phyloP scores from a whole-genome alignment of 2,113 vertebrate species.

The Tauraco erythrolophus region DNA sequence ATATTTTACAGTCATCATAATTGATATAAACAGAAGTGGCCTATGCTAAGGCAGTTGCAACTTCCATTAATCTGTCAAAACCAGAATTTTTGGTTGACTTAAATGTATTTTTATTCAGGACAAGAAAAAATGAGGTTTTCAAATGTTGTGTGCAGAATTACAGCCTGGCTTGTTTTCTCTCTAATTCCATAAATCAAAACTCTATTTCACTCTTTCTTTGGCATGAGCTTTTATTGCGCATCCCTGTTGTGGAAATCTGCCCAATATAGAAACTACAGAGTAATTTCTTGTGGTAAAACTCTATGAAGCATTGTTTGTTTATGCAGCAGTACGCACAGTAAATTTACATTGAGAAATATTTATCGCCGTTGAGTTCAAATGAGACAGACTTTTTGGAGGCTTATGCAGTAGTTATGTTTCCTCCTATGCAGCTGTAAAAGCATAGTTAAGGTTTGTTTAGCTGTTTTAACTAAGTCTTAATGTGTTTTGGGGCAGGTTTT shows the following conservation, averaged over 20 bases:
- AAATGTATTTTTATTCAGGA: background rate
- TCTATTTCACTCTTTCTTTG: background rate
- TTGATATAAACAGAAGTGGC: background rate
- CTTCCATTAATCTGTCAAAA: conserved; percentile 26
- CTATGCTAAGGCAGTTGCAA: background rate
- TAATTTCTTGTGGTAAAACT: background rate
- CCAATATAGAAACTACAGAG: background rate
- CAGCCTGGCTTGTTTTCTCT: background rate
- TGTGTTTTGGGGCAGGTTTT: background rate
- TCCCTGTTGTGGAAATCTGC: background rate
- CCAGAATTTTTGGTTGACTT: background rate
- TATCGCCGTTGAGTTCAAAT: background rate
- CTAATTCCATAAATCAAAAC: background rate
- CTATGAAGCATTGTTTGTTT: background rate
- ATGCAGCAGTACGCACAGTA: background rate
- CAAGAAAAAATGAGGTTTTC: background rate
- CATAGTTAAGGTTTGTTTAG: background rate
- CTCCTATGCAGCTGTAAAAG: background rate
- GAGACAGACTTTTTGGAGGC: background rate
- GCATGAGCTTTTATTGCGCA: background rate
- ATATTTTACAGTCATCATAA: background rate
- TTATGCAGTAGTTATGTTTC: background rate
- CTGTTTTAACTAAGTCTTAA: background rate
- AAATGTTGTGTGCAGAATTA: background rate
- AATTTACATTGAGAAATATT: background rate